Evolutionary conservation across 2,113 vertebrate species (phyloP).

Genomic region (Boulengeromyrus knoepffleri): DNA sequence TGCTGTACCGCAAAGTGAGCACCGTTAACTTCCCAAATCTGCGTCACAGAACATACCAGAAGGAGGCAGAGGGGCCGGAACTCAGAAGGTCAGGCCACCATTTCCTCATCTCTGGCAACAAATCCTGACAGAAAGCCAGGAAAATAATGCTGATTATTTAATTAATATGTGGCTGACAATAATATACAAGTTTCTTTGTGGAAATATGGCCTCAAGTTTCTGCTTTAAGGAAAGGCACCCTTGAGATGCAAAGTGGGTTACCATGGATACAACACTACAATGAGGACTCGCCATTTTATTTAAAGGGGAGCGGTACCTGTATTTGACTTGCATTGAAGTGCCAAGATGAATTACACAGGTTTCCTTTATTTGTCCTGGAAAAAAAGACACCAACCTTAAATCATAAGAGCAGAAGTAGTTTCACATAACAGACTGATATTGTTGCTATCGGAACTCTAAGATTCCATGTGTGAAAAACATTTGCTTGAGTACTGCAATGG

Average conservation of each 20-base stretch:
- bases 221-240: not conserved
- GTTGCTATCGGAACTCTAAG: not conserved
- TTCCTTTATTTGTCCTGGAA: conserved; percentile 53
- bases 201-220: not conserved
- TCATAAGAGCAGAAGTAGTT: not conserved
- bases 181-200: not conserved
- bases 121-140: conserved; percentile 29
- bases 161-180: not conserved
- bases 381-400: not conserved
- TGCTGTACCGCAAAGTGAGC: not conserved
- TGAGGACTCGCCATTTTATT: not conserved
- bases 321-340: conserved; percentile 36
- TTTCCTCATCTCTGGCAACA: conserved; percentile 38
- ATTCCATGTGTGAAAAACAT: not conserved
- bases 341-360: conserved; percentile 53
- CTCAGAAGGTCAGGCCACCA: conserved; percentile 40
- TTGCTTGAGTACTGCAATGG: not conserved
- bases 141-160: not conserved
- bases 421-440: not conserved
- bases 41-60: conserved; percentile 28
- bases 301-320: conserved; percentile 15
- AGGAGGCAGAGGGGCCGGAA: conserved; percentile 14
- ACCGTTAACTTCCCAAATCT: not conserved
- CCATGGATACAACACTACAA: not conserved
- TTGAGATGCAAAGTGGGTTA: not conserved